phyloP scores from a whole-genome alignment of 2,797 vertebrate species.

The Pteronotus mesoamericanus region DNA sequence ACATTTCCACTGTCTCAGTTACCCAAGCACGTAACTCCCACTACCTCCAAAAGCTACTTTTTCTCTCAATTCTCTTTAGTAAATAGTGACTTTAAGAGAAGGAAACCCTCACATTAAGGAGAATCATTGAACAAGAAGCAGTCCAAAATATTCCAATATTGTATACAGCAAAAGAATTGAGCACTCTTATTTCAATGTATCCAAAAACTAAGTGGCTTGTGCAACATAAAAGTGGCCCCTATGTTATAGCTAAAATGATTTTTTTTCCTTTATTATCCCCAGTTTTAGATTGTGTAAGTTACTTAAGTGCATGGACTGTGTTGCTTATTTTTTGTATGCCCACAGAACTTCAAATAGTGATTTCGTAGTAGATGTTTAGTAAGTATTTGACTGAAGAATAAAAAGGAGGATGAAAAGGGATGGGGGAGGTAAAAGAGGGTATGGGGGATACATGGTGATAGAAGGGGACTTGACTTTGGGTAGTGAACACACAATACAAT shows the following conservation, averaged over 20 bases:
- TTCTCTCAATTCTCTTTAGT: neutral
- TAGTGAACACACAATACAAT: neutral
- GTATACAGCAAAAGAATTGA: neutral
- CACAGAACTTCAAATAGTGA: neutral
- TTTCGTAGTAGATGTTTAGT: neutral
- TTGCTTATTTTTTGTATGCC: neutral
- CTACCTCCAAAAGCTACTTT: neutral
- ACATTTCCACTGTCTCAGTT: neutral
- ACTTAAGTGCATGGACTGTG: neutral
- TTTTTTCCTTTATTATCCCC: neutral
- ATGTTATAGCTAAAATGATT: neutral
- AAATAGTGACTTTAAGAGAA: neutral
- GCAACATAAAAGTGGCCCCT: neutral
- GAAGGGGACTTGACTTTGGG: neutral
- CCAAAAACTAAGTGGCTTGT: neutral
- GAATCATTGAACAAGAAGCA: neutral
- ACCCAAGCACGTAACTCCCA: neutral
- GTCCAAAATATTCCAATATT: neutral
- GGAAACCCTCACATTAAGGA: neutral
- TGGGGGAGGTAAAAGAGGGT: neutral
- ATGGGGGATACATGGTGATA: neutral
- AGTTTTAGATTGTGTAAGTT: neutral
- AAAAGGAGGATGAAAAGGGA: neutral
- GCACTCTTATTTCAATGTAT: neutral
- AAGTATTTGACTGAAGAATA: neutral